Evolutionary conservation across 2,888 invertebrate genomes (phyloP).

Genomic region (Drosophila crucigera): DNA sequence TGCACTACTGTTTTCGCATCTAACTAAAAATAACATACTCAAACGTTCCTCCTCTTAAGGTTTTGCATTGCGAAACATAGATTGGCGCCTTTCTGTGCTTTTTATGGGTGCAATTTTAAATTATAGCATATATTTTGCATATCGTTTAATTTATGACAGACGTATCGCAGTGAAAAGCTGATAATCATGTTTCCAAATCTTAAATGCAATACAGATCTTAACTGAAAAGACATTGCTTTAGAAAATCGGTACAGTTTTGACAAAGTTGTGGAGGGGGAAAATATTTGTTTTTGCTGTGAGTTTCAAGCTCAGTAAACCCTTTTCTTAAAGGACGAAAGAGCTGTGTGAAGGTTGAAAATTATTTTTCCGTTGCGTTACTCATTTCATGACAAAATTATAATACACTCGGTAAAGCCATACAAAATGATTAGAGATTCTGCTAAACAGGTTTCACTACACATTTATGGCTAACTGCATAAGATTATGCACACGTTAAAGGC

Average conservation of each 20-base stretch:
- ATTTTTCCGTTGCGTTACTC: not conserved
- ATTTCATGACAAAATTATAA: not conserved
- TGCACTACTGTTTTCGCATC: not conserved
- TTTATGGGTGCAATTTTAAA: not conserved
- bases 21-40: not conserved
- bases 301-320: not conserved
- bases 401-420: not conserved
- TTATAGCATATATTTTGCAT: not conserved
- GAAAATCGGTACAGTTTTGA: not conserved
- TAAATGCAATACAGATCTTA: not conserved
- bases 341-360: not conserved
- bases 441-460: not conserved
- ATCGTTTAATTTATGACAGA: not conserved
- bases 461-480: constrained; percentile 3
- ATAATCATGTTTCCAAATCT: not conserved
- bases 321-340: not conserved
- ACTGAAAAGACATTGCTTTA: not conserved
- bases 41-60: not conserved
- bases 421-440: not conserved
- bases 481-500: constrained; percentile 5
- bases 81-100: not conserved
- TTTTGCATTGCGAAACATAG: not conserved
- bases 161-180: not conserved
- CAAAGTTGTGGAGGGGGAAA: not conserved
- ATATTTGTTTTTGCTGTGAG: not conserved